A percentile compares a stretch with the other conserved stretches of the same genome.
Evolutionary conservation across 2,888 invertebrate species (phyloP).

Genomic region (Drosophila mayaguana): DNA sequence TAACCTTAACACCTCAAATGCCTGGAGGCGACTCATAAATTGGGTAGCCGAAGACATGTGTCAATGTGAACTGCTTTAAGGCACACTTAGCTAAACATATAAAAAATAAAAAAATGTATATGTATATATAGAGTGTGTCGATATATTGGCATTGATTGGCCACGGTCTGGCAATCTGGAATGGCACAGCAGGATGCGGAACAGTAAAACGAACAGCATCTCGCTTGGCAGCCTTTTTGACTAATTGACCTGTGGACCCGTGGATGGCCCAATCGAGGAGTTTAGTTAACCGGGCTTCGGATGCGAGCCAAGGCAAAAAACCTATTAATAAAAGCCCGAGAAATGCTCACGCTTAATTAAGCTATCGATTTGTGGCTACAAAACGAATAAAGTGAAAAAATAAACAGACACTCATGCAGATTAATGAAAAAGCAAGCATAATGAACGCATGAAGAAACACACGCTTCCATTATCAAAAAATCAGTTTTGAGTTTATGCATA

Average conservation of each 20-base stretch:
- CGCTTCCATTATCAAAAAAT: background rate
- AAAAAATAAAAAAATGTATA: background rate
- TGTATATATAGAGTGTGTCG: background rate
- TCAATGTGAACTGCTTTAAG: conserved; percentile 65
- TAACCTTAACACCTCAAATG: conserved; percentile 58
- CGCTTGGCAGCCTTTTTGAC: conserved; percentile 65
- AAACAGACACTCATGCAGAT: conserved; percentile 18
- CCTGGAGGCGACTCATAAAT: background rate
- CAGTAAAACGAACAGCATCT: conserved; percentile 30
- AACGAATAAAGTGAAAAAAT: conserved; percentile 24
- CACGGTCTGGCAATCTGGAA: conserved; percentile 33
- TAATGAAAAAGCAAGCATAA: conserved; percentile 12
- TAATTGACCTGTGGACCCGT: conserved; percentile 71
- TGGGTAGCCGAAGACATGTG: conserved; percentile 32
- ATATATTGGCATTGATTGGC: conserved; percentile 58
- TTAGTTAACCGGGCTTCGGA: conserved; percentile 30
- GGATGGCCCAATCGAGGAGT: conserved; percentile 33
- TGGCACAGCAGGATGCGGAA: conserved; percentile 44
- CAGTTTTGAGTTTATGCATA: background rate
- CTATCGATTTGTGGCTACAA: conserved; percentile 69
- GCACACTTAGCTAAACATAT: conserved; percentile 53
- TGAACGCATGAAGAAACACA: background rate
- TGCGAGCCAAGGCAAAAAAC: conserved; percentile 62
- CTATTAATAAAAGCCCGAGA: conserved; percentile 73
- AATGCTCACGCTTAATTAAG: conserved; percentile 77